Evolutionary conservation across 2,888 invertebrate species (phyloP), one percentile per base, ranked within the genome.

Genomic region (Piscicola geometra): DNA sequence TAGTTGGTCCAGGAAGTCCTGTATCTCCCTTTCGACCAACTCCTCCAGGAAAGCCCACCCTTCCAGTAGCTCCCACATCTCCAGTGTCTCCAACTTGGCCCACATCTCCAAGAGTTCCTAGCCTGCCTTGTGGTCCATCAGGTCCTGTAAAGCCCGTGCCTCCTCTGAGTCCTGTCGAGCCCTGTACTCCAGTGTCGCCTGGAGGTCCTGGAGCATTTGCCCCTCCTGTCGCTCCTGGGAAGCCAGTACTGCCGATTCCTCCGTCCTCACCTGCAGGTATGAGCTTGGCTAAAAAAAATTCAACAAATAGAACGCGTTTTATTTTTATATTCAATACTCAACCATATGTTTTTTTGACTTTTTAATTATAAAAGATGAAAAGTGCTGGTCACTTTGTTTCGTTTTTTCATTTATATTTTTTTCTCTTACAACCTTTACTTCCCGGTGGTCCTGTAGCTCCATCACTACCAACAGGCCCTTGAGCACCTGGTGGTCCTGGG

Each of bases 91-190:
- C 76, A 52, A 28, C 33, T n/a, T 50, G 41, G 5, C 76, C 76
- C 75, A 68, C 15, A 60, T 36, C 32, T 66, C 79, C 79, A 18
- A 73, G 25, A n/a, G 73, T 66, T 71, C 79, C 79, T 28, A 41
- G 21, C 18, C 71, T 41, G 35, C 79, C 78, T 30, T 5, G 30
- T 18, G 56, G 52, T 50, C 79, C 79, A 56, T 35, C 71, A 21
- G 68, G 12, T 18, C 79, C 79, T 56, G 72, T 36, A 18, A 52
- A n/a, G 36, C 79, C 79, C 36, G 70, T n/a, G n/a, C 52, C 41
- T 33, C 79, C 79, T 28, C 35, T 30, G 68, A 41, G 69, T 32
- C 79, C 79, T 28, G 74, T 28, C 28, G 50, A 0, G 25, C 79
- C 79, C 35, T 76, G 30, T 35, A 75, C 75, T 64, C 25, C 25